Conservation (phyloP, 2,888 invertebrate species). For the Tricholauxania praeusta region DNA sequence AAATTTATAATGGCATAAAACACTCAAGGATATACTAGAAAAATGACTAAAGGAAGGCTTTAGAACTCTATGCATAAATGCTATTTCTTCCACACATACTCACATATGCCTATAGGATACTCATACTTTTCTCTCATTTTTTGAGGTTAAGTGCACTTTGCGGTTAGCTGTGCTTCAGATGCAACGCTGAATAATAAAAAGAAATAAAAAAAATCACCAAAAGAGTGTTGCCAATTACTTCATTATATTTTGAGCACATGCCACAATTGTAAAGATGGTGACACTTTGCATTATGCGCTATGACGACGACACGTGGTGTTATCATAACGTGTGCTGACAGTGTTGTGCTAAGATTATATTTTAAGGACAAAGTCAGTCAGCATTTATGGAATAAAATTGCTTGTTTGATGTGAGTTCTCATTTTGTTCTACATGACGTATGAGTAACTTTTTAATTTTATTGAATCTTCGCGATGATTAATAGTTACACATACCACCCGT, state of each 20-base stretch:
- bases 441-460: too few relatives aligned
- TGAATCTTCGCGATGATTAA: too few relatives aligned
- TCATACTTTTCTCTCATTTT: conserved; percentile 30
- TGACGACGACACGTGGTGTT: not conserved
- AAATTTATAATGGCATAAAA: not conserved
- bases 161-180: conserved; percentile 24
- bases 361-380: too few relatives aligned
- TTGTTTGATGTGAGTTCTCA: too few relatives aligned
- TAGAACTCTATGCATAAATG: not conserved
- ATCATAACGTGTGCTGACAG: not conserved
- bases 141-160: conserved; percentile 53
- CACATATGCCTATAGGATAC: conserved; percentile 6
- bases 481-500: too few relatives aligned
- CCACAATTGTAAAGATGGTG: conserved; percentile 31
- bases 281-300: conserved; percentile 19
- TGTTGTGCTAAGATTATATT: too few relatives aligned
- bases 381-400: too few relatives aligned
- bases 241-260: conserved; percentile 41
- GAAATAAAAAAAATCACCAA: conserved; percentile 3
- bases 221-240: conserved; percentile 52
- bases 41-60: conserved; percentile 26
- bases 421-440: too few relatives aligned
- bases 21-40: conserved; percentile 19
- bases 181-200: not conserved
- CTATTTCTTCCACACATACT: not conserved